A percentile compares a stretch with the other conserved stretches of the same genome.
Conservation (phyloP, 2,888 invertebrate species). For the Beris chalybata region DNA sequence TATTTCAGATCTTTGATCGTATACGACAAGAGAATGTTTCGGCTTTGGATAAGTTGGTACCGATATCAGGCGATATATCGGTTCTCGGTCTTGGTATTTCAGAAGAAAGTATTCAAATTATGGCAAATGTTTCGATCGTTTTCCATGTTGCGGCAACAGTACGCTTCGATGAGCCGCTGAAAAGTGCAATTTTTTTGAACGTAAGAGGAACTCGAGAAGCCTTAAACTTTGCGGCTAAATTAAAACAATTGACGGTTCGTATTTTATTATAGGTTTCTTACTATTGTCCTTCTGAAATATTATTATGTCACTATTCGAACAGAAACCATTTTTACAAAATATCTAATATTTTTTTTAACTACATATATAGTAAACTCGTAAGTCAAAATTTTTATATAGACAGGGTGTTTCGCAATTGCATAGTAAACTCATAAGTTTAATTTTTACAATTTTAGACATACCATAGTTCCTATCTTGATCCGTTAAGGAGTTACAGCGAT, state of each 20-base stretch:
- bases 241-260: slow-evolving; percentile 56
- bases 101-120: slow-evolving; percentile 57
- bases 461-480: too few species aligned
- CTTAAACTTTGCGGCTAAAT: slow-evolving; percentile 59
- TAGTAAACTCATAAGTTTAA: too few species aligned
- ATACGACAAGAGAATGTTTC: slow-evolving; percentile 59
- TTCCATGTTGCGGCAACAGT: slow-evolving; percentile 76
- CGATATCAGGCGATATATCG: slow-evolving; percentile 63
- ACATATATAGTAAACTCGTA: too few species aligned
- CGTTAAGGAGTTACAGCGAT: too few species aligned
- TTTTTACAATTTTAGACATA: too few species aligned
- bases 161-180: slow-evolving; percentile 72
- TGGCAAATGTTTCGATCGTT: slow-evolving; percentile 65
- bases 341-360: too few species aligned
- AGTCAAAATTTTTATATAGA: too few species aligned
- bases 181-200: slow-evolving; percentile 62
- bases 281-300: not conserved
- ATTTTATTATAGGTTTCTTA: not conserved
- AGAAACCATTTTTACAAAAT: too few species aligned
- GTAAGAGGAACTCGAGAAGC: slow-evolving; percentile 63
- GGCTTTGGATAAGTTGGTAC: slow-evolving; percentile 62
- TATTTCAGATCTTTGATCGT: slow-evolving; percentile 32
- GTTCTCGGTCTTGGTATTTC: slow-evolving; percentile 60
- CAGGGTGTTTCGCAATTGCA: too few species aligned
- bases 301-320: not conserved